phyloP scores from a whole-genome alignment of 2,113 vertebrate species.

The Myiopsitta monachus region DNA sequence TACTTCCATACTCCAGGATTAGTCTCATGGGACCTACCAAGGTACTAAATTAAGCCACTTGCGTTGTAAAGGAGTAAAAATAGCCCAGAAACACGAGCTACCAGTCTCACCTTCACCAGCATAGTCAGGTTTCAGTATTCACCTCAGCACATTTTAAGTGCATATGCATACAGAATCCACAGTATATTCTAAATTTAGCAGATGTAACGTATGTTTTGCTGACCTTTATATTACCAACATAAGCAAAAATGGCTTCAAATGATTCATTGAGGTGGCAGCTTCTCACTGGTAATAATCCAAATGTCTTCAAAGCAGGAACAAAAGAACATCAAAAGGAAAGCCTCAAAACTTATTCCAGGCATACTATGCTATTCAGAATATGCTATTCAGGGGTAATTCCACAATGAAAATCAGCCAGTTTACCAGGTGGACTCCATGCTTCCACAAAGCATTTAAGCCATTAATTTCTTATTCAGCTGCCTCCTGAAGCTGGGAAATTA shows the following conservation, averaged over 20 bases:
- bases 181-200: background rate
- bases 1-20: background rate
- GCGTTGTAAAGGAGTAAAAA: background rate
- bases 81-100: background rate
- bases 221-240: background rate
- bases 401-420: background rate
- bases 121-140: rapidly evolving
- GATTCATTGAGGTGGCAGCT: background rate
- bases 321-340: background rate
- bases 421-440: background rate
- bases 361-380: background rate
- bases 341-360: background rate
- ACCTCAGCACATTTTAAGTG: background rate
- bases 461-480: background rate
- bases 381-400: background rate
- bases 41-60: background rate
- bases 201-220: background rate
- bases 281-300: background rate
- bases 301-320: background rate
- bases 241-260: background rate
- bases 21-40: background rate
- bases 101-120: background rate
- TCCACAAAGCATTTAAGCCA: background rate
- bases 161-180: background rate
- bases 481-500: background rate